These are phyloP conservation scores for Zootermopsis nevadensis DNA, from an alignment of 2,888 invertebrate species.

Conservation along the genomic window DNA sequence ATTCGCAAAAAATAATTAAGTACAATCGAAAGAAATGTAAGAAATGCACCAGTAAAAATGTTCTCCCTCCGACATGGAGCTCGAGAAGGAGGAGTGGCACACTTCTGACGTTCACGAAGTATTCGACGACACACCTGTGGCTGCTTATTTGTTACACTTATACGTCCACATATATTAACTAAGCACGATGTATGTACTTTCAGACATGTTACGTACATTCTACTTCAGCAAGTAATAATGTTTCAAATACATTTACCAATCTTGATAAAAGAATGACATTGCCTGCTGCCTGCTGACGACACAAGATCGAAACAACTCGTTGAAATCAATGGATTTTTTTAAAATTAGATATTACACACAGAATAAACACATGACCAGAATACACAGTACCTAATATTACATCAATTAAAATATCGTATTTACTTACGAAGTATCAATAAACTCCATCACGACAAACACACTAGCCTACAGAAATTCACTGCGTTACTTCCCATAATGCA, in stretches of 20 bases:
- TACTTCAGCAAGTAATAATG: not conserved
- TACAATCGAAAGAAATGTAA: not conserved
- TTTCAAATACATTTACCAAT: not conserved
- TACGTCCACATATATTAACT: not conserved
- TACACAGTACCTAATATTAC: not conserved
- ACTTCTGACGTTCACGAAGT: slow-evolving; percentile 6
- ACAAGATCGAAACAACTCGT: not conserved
- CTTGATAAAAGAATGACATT: not conserved
- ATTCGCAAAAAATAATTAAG: no score
- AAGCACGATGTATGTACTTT: not conserved
- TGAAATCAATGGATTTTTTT: not conserved
- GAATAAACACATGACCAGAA: not conserved
- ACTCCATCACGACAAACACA: slow-evolving; percentile 34
- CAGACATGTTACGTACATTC: not conserved
- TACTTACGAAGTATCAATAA: slow-evolving; percentile 40
- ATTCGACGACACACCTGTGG: slow-evolving; percentile 36
- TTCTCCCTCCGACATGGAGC: not conserved
- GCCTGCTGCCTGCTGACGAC: slow-evolving; percentile 21
- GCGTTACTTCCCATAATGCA: slow-evolving; percentile 46
- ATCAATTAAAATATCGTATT: not conserved
- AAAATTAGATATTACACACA: not conserved
- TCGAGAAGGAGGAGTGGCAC: slow-evolving; percentile 35
- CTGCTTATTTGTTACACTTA: not conserved
- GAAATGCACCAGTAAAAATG: not conserved
- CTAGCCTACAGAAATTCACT: slow-evolving; percentile 33